Base-by-base conservation (phyloP, 2,797 vertebrate species). In the Enteromius mattozi region DNA sequence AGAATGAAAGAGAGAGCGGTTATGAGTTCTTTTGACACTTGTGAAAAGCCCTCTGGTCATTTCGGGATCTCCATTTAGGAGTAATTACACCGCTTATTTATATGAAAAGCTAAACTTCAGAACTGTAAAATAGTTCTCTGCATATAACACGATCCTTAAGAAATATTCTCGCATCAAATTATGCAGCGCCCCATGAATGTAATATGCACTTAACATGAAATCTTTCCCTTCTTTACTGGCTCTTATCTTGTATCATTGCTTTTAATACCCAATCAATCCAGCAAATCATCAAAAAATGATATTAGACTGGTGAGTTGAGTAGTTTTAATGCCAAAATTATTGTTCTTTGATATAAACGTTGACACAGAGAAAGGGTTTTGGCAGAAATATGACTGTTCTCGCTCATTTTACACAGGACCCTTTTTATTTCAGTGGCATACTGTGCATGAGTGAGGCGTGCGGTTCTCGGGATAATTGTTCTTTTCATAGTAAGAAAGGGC, bases 401-500 rank as follows among this genome's bases (percentile, higher is more conserved):
- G 89, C 92, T 94, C 89, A 89, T 94, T 95, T 94, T 91, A 94
- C 93, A 94, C 91, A 91, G 91, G 91, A 92, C 92, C 93, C 92
- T 94, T 88, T 90, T 94, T 94, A 92, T 93, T 92, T 92, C 92
- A 93, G 92, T 92, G 83, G 94, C 94, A 94, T 89, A 94, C 94
- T 95, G 93, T 93, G 94, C 93, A 91, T 93, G 94, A 93, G 89
- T 93, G 93, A 93, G 91, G 90, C 89, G 69, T 93, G 93, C 85
- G 27, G 93, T 83, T 93, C 93, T 87, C 85, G 86, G 92, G 93
- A 95, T 96, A 95, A 95, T 95, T 95, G 94, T 95, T 95, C 94
- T 94, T 94, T 95, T 95, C 93, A 94, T 94, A 91, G 92, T 94
- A 95, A 95, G 94, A 95, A 95, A 94, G 94, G 93, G 92, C 93